Base-by-base conservation (phyloP, 2,797 vertebrate species). In the Cyprinella venusta region DNA sequence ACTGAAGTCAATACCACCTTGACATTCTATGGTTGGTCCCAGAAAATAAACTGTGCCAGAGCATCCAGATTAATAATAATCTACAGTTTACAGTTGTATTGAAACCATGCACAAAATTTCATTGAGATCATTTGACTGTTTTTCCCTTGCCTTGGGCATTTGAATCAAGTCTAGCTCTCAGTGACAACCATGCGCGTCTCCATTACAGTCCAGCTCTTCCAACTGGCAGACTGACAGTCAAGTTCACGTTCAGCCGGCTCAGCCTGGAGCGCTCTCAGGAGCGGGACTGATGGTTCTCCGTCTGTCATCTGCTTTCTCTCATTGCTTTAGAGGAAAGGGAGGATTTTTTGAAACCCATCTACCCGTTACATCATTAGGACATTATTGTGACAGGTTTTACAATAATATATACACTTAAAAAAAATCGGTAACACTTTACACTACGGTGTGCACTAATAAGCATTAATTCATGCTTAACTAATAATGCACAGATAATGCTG, bases 1-100 rank as follows among this genome's bases (percentile, higher is more conserved):
- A 81, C 81, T 72, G 56, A 80, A 82, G 82, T 79, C 77, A 71
- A 76, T 83, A 83, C 52, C 83, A 86, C 78, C 80, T 86, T 84
- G 42, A 26, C 65, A 26, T 54, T 86, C 54, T 64, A 45, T 63
- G 81, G 64, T 76, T 79, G 77, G 83, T 76, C 38, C 45, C 21
- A 79, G 67, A 68, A 82, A 79, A 64, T 40, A 45, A 61, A 78
- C 68, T 75, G 40, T 36, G 63, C 9, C 65, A 69, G 8, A 26
- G 8, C 24, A 45, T 21, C 38, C n/a, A 8, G 52, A 71, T 61
- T 2, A 6, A 45, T 56, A 8, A 50, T 56, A 8, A 50, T 67
- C 6, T 15, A 15, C 13, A 63, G 59, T 9, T 30, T 16, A 63
- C 13, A 24, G 38, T 21, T 59, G 10, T 33, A 40, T 9, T 30